Evolutionary conservation across 2,888 invertebrate species (phyloP), one percentile per base, ranked within the genome.

Genomic region (Ennomos quercinarius): DNA sequence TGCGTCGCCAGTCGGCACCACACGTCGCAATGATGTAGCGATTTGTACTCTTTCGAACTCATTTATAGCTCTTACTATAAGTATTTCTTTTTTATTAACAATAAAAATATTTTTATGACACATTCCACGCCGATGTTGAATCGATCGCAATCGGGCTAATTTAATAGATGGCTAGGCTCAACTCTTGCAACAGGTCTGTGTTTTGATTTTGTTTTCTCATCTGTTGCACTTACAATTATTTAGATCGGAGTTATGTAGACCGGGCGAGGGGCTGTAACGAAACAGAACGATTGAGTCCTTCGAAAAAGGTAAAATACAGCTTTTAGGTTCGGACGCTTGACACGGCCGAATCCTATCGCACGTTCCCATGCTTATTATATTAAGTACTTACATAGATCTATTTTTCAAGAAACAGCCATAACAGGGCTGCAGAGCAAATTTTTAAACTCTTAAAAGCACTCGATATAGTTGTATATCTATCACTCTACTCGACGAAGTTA

Each of bases 101-200:
- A 82, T 83, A 83, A 81, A 84, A 81, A 83, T 80, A 83, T 81
- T 82, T 83, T 81, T 81, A 80, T 78, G 75, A 80, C 79, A 78
- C 79, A 81, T 82, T 84, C 82, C 71, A 57, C 57, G 66, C 61
- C 64, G 68, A 71, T 72, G 73, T 78, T 78, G 76, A 72, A 77
- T 75, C 74, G 79, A 74, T 76, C 74, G 78, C 78, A 79, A 81
- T 81, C 82, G 77, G 76, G 76, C 74, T 80, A 78, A 78, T 78
- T 76, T 66, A 70, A 65, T 46, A 46, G 49, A 50, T 42, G 43
- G 45, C 44, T 54, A 41, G 1, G 17, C 17, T 42, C 50, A 52
- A 48, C 10, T 42, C 37, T 59, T 46, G 60, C 60, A 46, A 60
- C 55, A 60, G 60, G 55, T 68, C 50, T 60, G 67, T 61, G 64